Evolutionary conservation across 2,797 vertebrate species (phyloP).

Genomic region (Paramormyrops hopkinsi): DNA sequence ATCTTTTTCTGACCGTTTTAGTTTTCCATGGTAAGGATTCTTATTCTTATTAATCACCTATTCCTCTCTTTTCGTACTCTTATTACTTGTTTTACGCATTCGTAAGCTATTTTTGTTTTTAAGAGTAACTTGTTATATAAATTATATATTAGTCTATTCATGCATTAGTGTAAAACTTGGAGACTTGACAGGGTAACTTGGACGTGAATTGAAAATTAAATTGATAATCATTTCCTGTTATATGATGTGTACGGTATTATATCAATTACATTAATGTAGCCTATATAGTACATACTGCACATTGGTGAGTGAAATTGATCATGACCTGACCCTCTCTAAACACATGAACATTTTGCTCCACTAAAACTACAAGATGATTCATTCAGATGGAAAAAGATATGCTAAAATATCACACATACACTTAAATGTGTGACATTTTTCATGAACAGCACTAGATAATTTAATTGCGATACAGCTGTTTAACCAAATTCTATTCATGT

Average conservation of each 20-base stretch:
- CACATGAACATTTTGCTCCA: neutral
- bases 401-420: neutral
- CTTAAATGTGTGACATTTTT: neutral
- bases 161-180: neutral
- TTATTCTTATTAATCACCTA: neutral
- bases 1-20: neutral
- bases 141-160: neutral
- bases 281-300: neutral
- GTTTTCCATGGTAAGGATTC: slow-evolving; percentile 17
- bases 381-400: neutral
- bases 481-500: neutral
- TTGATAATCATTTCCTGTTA: neutral
- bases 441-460: neutral
- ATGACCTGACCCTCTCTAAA: neutral
- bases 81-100: neutral
- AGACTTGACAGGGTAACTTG: neutral
- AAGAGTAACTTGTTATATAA: neutral
- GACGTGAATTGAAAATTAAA: neutral
- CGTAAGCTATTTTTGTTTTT: neutral
- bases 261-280: neutral
- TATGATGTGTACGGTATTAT: neutral
- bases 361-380: neutral
- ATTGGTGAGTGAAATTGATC: neutral
- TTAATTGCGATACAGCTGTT: neutral
- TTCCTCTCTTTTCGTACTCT: neutral